Conservation (phyloP, 1,140 invertebrate species). For the Nixonia krombeini region DNA sequence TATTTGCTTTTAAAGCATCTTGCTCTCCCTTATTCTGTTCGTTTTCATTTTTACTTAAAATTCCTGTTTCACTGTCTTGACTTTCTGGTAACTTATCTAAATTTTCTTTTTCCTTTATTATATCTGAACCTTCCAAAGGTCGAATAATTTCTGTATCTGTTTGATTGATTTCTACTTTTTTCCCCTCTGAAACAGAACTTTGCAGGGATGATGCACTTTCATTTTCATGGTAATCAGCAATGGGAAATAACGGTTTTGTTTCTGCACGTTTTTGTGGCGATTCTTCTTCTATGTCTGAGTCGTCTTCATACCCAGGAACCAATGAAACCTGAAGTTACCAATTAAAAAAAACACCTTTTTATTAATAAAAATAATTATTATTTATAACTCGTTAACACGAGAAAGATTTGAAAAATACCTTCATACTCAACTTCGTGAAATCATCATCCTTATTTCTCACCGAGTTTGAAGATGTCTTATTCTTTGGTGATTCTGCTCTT, state of each 20-base stretch:
- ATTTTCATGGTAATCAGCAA: conserved; percentile 35
- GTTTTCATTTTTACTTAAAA: conserved; percentile 13
- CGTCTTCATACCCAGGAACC: conserved; percentile 74
- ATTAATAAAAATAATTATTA: too few species aligned
- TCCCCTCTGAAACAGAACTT: conserved; percentile 9
- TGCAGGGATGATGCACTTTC: conserved; percentile 11
- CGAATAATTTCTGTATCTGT: conserved; percentile 44
- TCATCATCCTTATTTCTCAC: too few species aligned
- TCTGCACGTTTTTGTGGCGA: conserved; percentile 6
- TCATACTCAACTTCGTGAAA: too few species aligned
- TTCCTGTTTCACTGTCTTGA: conserved; percentile 3
- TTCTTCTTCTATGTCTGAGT: conserved; percentile 73
- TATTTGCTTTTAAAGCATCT: conserved; percentile 56
- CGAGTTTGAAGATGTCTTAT: too few species aligned
- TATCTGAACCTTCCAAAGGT: conserved; percentile 44
- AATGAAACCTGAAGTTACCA: conserved; percentile 64
- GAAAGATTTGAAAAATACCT: too few species aligned
- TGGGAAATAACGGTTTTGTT: conserved; percentile 67
- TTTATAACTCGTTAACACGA: too few species aligned
- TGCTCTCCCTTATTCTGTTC: conserved; percentile 55
- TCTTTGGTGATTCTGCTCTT: not conserved
- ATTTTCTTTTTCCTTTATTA: conserved; percentile 5
- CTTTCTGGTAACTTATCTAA: conserved; percentile 11
- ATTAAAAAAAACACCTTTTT: not conserved
- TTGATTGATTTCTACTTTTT: conserved; percentile 51